Evolutionary conservation across 2,888 invertebrate genomes (phyloP), one percentile per base, ranked within the genome.

Genomic region (Ornithoptera alexandrae): DNA sequence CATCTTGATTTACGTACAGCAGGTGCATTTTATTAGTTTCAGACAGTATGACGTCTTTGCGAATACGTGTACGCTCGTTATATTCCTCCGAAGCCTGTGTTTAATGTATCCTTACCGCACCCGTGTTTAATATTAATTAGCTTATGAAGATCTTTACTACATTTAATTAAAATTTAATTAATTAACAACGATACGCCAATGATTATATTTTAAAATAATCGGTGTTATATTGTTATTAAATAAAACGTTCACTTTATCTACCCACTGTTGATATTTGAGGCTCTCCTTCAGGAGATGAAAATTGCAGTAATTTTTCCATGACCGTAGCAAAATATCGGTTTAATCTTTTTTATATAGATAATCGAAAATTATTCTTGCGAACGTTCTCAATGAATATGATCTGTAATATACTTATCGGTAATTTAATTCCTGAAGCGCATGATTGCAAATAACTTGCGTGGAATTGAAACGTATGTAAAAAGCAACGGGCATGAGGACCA

Each of bases 41-140:
- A 72, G 71, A 73, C 74, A 74, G 64, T 71, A 70, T 69, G 74
- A 74, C 73, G 73, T 76, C 74, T 73, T 74, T 71, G 72, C 74
- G 77, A 73, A 74, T 71, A 74, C 69, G 70, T 74, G 72, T 46
- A 75, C 70, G 72, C 68, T 72, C 73, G 74, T 77, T 73, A 77
- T 63, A 77, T 77, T 80, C 80, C 80, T 81, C 81, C 81, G 74
- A 74, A 75, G 78, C 75, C 78, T 82, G 80, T 82, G 80, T 70
- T 81, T 79, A 76, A 78, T 79, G 73, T 78, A 75, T 77, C 75
- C 74, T 68, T 69, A 61, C 71, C 68, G 58, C 65, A 59, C 56
- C 64, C 20, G 57, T 57, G n/a, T 57, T 57, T 18, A 22, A 57
- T 6, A 57, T 57, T 57, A 57, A 57, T 57, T 20, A 57, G 50